These are phyloP conservation scores for Leistus spinibarbis DNA, from an alignment of 2,888 invertebrate species.

Conservation along the genomic window DNA sequence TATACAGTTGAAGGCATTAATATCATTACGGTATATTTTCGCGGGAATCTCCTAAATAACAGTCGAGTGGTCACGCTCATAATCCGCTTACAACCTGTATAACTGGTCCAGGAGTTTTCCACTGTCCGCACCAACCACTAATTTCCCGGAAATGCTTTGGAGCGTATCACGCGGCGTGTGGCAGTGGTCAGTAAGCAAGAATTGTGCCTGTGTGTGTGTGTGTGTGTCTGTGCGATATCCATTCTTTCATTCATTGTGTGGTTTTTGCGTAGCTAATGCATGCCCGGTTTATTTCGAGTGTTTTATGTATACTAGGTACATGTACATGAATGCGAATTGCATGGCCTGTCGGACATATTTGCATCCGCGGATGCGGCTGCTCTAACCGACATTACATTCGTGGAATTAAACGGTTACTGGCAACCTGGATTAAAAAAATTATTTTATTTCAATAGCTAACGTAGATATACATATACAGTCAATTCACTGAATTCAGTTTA, in stretches of 20 bases:
- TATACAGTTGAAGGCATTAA: neutral
- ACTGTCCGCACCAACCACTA: constrained; percentile 13
- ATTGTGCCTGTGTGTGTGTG: neutral
- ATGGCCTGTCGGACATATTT: neutral
- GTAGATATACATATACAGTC: neutral
- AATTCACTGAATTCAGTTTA: too few species aligned
- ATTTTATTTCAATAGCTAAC: neutral
- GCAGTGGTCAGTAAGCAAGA: neutral
- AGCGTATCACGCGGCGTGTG: neutral
- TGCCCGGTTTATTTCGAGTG: constrained; percentile 11
- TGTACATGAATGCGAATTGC: neutral
- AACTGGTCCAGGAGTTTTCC: constrained; percentile 14
- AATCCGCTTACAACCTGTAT: constrained; percentile 22
- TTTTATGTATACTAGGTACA: constrained; percentile 3
- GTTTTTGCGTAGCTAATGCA: neutral
- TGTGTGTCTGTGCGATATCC: neutral
- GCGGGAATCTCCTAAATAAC: constrained; percentile 3
- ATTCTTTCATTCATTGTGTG: constrained; percentile 22
- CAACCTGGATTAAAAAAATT: neutral
- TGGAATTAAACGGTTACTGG: neutral
- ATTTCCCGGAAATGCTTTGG: constrained; percentile 11
- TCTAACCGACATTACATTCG: neutral
- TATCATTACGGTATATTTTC: neutral
- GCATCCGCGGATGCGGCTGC: neutral
- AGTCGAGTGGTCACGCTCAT: neutral